Conservation (phyloP, 2,888 invertebrate genomes). For the Hemithea aestivaria region DNA sequence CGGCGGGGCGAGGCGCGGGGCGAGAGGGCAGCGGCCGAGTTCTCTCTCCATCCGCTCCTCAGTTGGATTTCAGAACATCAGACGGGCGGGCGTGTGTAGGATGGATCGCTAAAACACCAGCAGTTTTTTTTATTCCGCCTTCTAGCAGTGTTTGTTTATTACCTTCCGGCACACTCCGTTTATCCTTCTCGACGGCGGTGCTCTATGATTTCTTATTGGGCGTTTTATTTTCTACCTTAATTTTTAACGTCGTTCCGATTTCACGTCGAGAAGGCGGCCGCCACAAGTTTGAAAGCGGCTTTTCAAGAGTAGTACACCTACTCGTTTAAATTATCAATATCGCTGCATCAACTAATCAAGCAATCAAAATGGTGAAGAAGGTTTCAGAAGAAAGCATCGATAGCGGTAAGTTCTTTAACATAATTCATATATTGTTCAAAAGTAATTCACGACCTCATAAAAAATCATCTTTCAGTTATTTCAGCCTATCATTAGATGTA, state of each 20-base stretch:
- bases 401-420: slow-evolving; percentile 62
- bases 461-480: too few species aligned
- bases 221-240: slow-evolving; percentile 58
- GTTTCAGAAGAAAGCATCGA: slow-evolving; percentile 78
- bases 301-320: slow-evolving; percentile 74
- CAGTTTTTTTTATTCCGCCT: slow-evolving; percentile 81
- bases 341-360: slow-evolving; percentile 64
- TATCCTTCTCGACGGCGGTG: slow-evolving; percentile 76
- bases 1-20: slow-evolving; percentile 36
- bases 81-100: slow-evolving; percentile 77
- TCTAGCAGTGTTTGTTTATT: slow-evolving; percentile 76
- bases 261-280: slow-evolving; percentile 76
- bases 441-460: too few species aligned
- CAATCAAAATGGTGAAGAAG: slow-evolving; percentile 77
- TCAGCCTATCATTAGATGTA: too few species aligned
- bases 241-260: slow-evolving; percentile 70
- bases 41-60: slow-evolving; percentile 45
- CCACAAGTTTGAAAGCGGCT: slow-evolving; percentile 77
- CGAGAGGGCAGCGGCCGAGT: slow-evolving; percentile 38
- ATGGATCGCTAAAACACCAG: slow-evolving; percentile 79
- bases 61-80: slow-evolving; percentile 79
- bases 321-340: slow-evolving; percentile 64
- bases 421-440: too few species aligned
- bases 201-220: slow-evolving; percentile 58
- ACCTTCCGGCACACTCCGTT: slow-evolving; percentile 69